Conservation (phyloP, 2,888 invertebrate species). For the Drosophila barbarae region DNA sequence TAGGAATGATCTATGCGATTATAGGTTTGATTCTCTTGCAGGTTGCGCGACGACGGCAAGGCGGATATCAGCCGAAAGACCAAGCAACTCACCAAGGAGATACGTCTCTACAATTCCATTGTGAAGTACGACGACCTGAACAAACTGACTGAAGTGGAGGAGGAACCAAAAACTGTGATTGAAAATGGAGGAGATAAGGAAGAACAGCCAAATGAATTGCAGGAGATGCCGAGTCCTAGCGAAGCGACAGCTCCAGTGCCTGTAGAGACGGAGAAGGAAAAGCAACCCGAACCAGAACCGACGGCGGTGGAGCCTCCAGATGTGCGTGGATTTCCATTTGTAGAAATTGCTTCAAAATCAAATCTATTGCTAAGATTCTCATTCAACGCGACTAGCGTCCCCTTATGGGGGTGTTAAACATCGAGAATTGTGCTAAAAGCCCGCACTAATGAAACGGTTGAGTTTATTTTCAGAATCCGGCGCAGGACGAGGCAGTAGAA, state of each 20-base stretch:
- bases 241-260: not conserved
- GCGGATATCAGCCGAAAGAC: constrained; percentile 69
- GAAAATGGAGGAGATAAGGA: not conserved
- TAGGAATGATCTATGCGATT: constrained; percentile 13
- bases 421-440: constrained; percentile 17
- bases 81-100: constrained; percentile 72
- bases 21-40: constrained; percentile 49
- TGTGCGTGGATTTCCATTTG: constrained; percentile 72
- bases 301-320: constrained; percentile 35
- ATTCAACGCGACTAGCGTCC: constrained; percentile 27
- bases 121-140: constrained; percentile 57
- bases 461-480: constrained; percentile 62
- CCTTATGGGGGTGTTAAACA: constrained; percentile 26
- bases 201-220: not conserved
- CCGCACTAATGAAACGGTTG: constrained; percentile 60
- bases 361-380: constrained; percentile 50
- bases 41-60: constrained; percentile 72
- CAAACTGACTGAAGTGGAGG: constrained; percentile 6
- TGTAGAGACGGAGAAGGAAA: not conserved
- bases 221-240: not conserved
- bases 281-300: not conserved
- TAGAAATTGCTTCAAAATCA: constrained; percentile 42
- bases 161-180: constrained; percentile 24
- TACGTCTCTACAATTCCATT: constrained; percentile 75
- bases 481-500: not conserved